Conservation (phyloP, 2,888 invertebrate genomes). For the Stenodera caucasica region DNA sequence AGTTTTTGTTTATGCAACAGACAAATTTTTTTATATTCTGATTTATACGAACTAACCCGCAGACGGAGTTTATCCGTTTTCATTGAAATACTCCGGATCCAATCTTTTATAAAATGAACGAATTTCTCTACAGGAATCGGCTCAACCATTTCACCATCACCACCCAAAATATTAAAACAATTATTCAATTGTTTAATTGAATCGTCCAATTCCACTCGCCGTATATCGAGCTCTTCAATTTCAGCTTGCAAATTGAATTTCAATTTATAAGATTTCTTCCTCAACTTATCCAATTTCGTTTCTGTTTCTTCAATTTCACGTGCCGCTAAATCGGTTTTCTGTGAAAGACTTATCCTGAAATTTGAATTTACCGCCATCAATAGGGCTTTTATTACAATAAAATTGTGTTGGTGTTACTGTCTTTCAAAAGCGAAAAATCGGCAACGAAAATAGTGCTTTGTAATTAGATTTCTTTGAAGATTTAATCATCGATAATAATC, state of each 20-base stretch:
- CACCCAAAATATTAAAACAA: constrained; percentile 49
- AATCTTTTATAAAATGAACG: constrained; percentile 61
- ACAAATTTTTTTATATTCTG: constrained; percentile 58
- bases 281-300: constrained; percentile 15
- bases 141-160: constrained; percentile 59
- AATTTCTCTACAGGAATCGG: constrained; percentile 64
- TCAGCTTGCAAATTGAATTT: constrained; percentile 26
- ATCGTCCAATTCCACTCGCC: constrained; percentile 57
- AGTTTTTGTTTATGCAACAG: constrained; percentile 59
- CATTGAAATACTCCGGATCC: constrained; percentile 59
- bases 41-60: constrained; percentile 60
- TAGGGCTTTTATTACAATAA: not conserved
- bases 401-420: not conserved
- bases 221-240: constrained; percentile 57
- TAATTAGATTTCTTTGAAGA: not conserved
- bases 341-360: constrained; percentile 29
- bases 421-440: not conserved
- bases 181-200: constrained; percentile 57
- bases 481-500: not conserved
- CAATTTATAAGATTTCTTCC: constrained; percentile 20
- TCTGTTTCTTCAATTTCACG: constrained; percentile 29
- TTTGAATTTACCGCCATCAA: not conserved
- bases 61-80: constrained; percentile 62
- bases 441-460: not conserved
- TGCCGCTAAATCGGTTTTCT: constrained; percentile 30